These are phyloP conservation scores for Cettia cetti DNA, from an alignment of 2,113 vertebrate species.

Conservation along the genomic window DNA sequence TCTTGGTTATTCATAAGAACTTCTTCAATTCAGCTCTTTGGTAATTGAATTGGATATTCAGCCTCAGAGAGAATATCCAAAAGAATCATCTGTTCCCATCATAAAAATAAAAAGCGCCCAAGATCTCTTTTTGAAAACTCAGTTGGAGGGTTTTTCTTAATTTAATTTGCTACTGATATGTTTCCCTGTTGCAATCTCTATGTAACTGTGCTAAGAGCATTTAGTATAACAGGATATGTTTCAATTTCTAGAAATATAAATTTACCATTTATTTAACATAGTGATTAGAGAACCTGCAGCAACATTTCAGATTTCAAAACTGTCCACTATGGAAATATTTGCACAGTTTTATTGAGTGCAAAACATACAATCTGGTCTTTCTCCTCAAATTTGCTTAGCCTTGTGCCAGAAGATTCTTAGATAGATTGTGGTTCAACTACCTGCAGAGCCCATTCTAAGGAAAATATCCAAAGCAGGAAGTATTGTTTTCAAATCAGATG, in stretches of 20 bases:
- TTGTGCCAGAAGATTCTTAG: not conserved
- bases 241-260: not conserved
- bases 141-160: not conserved
- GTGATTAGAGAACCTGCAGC: not conserved
- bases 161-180: not conserved
- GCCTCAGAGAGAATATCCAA: not conserved
- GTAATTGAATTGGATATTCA: not conserved
- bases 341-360: not conserved
- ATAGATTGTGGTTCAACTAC: not conserved
- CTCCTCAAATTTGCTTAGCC: not conserved
- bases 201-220: not conserved
- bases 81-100: not conserved
- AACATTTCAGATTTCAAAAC: not conserved
- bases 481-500: not conserved
- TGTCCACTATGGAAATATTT: not conserved
- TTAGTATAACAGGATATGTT: not conserved
- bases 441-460: not conserved
- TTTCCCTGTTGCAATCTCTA: not conserved
- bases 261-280: not conserved
- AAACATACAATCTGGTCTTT: not conserved
- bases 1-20: not conserved
- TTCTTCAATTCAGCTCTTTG: not conserved
- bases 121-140: not conserved
- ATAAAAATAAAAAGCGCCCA: not conserved
- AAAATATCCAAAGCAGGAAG: not conserved